Percentiles rank a stretch among this genome's conserved stretches.
These are phyloP conservation scores for Caenorhabditis brenneri DNA, from an alignment of 1,140 invertebrate genomes.

Conservation along the genomic window DNA sequence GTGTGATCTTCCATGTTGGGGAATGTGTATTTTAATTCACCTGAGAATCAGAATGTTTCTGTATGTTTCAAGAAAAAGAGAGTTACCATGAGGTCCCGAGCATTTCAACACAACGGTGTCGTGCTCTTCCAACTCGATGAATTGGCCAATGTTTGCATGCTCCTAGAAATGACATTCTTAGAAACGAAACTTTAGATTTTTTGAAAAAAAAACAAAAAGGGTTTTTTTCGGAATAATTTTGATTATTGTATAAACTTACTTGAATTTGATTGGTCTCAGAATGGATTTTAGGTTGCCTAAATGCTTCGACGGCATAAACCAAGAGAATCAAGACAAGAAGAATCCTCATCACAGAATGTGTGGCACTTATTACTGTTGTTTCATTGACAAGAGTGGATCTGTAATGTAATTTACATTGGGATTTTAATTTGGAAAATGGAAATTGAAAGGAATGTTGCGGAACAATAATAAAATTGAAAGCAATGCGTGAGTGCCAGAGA, in stretches of 20 bases:
- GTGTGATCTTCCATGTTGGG: neutral
- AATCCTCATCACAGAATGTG: neutral
- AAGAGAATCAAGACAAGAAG: neutral
- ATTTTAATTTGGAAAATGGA: neutral
- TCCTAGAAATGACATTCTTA: neutral
- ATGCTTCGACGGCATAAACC: neutral
- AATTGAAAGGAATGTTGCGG: neutral
- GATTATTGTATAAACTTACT: neutral
- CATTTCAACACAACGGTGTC: neutral
- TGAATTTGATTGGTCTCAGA: neutral
- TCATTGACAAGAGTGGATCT: neutral
- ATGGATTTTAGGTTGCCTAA: neutral
- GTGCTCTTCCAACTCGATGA: neutral
- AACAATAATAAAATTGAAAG: conserved; percentile 31
- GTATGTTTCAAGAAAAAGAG: neutral
- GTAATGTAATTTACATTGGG: neutral
- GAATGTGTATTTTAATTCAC: neutral
- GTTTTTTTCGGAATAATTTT: no score
- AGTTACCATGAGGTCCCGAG: neutral
- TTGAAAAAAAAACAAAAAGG: neutral
- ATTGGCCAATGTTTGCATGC: neutral
- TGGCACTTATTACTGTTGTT: neutral
- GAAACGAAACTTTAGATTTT: neutral
- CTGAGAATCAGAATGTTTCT: neutral
- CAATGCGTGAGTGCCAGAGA: neutral